phyloP scores from a whole-genome alignment of 2,888 invertebrate species.

The Macaria notata region DNA sequence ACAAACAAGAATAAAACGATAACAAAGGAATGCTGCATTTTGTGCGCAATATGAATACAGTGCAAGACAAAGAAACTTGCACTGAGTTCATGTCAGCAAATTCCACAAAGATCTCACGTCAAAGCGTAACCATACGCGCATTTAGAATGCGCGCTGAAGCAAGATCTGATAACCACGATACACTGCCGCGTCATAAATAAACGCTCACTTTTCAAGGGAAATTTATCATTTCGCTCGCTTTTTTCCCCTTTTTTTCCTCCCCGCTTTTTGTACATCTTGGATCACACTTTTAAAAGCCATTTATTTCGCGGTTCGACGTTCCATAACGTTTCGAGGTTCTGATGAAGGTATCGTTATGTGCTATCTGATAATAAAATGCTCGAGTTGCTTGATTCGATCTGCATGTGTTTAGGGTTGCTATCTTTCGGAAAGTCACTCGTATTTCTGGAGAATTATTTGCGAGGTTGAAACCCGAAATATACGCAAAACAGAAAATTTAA shows the following conservation, averaged over 20 bases:
- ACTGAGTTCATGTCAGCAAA: slow-evolving; percentile 31
- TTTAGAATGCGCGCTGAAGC: slow-evolving; percentile 61
- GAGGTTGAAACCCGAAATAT: background rate
- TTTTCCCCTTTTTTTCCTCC: slow-evolving; percentile 58
- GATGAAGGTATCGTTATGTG: slow-evolving; percentile 75
- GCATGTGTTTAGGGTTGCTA: slow-evolving; percentile 55
- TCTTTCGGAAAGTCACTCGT: slow-evolving; percentile 38
- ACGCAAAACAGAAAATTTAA: too few species aligned
- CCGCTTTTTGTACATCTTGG: slow-evolving; percentile 75
- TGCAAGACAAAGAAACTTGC: slow-evolving; percentile 33
- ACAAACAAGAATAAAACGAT: slow-evolving; percentile 3
- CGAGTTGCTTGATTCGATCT: slow-evolving; percentile 65
- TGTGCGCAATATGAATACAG: slow-evolving; percentile 17
- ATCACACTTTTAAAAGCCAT: slow-evolving; percentile 79
- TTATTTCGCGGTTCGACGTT: slow-evolving; percentile 72
- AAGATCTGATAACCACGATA: slow-evolving; percentile 71
- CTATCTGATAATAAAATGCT: slow-evolving; percentile 75
- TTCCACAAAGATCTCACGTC: slow-evolving; percentile 49
- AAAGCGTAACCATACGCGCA: slow-evolving; percentile 53
- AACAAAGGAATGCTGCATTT: slow-evolving; percentile 16
- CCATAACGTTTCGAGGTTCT: slow-evolving; percentile 63
- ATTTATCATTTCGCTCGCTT: slow-evolving; percentile 77
- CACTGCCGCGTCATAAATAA: slow-evolving; percentile 74
- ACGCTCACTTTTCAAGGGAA: slow-evolving; percentile 71
- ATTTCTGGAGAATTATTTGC: slow-evolving; percentile 29